Conservation (phyloP, 2,888 invertebrate genomes). For the Isotomurus palustris region DNA sequence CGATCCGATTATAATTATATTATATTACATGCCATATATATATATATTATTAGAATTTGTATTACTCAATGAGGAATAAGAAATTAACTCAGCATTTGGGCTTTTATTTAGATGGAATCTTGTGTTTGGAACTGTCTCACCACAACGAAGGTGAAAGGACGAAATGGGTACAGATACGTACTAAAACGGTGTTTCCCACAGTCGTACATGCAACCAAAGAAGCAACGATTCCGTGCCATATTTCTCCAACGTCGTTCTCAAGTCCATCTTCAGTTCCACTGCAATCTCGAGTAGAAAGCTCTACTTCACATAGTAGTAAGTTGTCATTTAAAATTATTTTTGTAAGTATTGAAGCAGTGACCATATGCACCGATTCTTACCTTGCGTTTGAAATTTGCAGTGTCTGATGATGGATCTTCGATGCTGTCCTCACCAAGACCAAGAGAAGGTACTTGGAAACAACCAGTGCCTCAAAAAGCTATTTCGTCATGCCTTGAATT, state of each 20-base stretch:
- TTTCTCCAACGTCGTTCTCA: slow-evolving; percentile 58
- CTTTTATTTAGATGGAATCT: slow-evolving; percentile 82
- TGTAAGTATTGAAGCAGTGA: not conserved
- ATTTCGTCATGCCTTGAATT: slow-evolving; percentile 35
- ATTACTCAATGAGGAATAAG: no score
- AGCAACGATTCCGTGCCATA: slow-evolving; percentile 39
- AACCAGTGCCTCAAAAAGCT: slow-evolving; percentile 38
- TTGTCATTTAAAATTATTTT: slow-evolving; percentile 16
- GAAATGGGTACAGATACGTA: slow-evolving; percentile 84
- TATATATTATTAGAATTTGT: not conserved
- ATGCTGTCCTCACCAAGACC: slow-evolving; percentile 88
- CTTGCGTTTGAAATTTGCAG: slow-evolving; percentile 51
- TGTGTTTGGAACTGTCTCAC: slow-evolving; percentile 76
- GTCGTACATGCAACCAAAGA: slow-evolving; percentile 35
- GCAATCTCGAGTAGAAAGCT: slow-evolving; percentile 62
- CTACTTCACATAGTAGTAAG: slow-evolving; percentile 71
- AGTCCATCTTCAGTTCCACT: slow-evolving; percentile 62
- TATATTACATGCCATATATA: not conserved
- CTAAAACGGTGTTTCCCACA: slow-evolving; percentile 76
- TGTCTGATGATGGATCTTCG: slow-evolving; percentile 85
- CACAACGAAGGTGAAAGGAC: slow-evolving; percentile 68
- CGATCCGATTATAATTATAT: no score
- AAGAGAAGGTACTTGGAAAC: slow-evolving; percentile 72
- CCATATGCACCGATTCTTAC: not conserved
- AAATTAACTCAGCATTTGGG: not conserved